Percentiles rank a stretch among this genome's conserved stretches.
phyloP scores from a whole-genome alignment of 2,797 vertebrate species.

The Lophotriccus pileatus region DNA sequence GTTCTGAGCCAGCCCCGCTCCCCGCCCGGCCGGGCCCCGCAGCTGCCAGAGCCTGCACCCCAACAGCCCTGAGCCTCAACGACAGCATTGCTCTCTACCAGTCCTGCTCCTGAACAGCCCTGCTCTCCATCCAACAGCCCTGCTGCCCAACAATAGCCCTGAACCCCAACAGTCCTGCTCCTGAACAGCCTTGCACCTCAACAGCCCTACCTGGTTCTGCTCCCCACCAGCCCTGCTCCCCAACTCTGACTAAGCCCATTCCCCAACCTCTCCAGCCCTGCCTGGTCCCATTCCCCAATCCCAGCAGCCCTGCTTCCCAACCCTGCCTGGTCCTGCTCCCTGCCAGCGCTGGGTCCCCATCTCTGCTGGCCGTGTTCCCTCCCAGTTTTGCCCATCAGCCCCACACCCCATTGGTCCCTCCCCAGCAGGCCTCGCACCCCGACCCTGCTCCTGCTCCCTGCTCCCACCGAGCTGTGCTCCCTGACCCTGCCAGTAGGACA shows the following conservation, averaged over 20 bases:
- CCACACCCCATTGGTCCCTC: fast-evolving
- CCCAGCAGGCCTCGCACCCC: neutral
- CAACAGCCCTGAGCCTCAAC: neutral
- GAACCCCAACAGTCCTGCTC: no score
- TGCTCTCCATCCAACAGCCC: no score
- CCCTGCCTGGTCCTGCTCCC: neutral
- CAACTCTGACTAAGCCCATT: neutral
- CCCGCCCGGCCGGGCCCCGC: neutral
- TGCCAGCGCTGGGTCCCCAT: neutral
- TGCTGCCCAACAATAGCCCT: no score
- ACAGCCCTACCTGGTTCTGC: no score
- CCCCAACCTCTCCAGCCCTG: neutral
- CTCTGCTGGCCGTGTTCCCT: neutral
- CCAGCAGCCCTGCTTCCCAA: fast-evolving
- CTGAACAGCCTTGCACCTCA: no score
- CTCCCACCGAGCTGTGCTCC: neutral
- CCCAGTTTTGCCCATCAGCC: neutral
- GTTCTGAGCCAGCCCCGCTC: neutral
- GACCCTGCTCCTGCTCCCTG: neutral
- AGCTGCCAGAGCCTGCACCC: neutral
- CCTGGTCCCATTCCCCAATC: neutral
- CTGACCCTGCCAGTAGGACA: neutral
- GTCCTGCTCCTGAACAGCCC: neutral
- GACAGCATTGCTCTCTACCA: neutral
- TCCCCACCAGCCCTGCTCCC: neutral